A percentile compares a stretch with the other conserved stretches of the same genome.
Evolutionary conservation across 2,113 vertebrate genomes (phyloP).

Genomic region (Propithecus coquereli): DNA sequence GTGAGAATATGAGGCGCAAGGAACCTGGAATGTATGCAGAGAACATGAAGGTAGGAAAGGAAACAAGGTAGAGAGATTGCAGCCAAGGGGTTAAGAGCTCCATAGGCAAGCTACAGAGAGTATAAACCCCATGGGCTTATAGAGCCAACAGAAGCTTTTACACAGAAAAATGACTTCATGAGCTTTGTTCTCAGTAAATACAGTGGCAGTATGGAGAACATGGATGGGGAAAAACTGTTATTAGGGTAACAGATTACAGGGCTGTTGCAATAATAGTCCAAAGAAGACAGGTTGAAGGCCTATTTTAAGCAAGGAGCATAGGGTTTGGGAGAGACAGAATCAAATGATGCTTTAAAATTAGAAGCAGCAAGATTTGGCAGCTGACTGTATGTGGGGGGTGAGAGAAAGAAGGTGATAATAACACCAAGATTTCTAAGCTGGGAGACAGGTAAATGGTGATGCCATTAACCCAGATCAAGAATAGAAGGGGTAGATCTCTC

Average conservation of each 20-base stretch:
- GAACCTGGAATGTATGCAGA: neutral
- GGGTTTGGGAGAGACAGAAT: conserved; percentile 34
- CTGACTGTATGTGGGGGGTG: conserved; percentile 28
- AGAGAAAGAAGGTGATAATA: conserved; percentile 64
- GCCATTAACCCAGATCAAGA: conserved; percentile 25
- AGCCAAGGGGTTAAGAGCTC: neutral
- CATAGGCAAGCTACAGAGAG: neutral
- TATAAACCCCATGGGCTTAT: neutral
- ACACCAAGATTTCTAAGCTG: conserved; percentile 55
- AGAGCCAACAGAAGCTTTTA: neutral
- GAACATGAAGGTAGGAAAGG: neutral
- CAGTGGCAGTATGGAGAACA: neutral
- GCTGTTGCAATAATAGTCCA: neutral
- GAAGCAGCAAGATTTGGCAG: conserved; percentile 64
- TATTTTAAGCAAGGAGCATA: conserved; percentile 50
- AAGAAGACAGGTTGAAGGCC: conserved; percentile 1
- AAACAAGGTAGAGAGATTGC: neutral
- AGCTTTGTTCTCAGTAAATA: neutral
- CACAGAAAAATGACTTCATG: neutral
- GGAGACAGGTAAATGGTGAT: conserved; percentile 53
- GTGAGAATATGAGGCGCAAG: neutral
- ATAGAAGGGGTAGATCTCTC: neutral
- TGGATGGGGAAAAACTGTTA: neutral
- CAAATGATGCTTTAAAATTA: conserved; percentile 70
- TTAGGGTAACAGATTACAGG: neutral